Evolutionary conservation across 2,888 invertebrate species (phyloP).

Genomic region (Atrina japonica): DNA sequence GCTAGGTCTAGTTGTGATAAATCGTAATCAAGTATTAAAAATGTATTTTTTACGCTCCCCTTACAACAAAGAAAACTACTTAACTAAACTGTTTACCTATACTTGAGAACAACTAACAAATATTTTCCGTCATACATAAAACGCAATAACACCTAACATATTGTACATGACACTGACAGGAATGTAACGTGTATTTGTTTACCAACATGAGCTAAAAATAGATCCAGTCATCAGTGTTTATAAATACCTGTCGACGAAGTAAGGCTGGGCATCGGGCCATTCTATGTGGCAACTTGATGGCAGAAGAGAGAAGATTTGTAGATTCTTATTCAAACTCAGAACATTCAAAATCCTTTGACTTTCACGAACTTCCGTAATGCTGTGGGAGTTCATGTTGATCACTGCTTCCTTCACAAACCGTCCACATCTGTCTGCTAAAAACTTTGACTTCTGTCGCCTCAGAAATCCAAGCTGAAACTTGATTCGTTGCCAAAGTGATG

Average conservation of each 20-base stretch:
- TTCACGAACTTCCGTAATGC: conserved; percentile 72
- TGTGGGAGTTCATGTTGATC: conserved; percentile 76
- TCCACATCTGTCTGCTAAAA: conserved; percentile 76
- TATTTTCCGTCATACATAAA: no score
- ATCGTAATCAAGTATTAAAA: no score
- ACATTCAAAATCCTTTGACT: conserved; percentile 70
- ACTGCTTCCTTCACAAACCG: conserved; percentile 76
- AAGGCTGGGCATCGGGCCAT: conserved; percentile 84
- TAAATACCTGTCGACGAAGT: conserved; percentile 66
- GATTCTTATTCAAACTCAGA: conserved; percentile 74
- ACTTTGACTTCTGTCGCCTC: conserved; percentile 69
- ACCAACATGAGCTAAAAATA: conserved; percentile 29
- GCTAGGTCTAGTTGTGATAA: no score
- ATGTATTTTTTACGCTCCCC: no score
- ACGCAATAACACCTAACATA: no score
- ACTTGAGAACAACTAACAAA: no score
- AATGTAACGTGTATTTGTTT: conserved; percentile 30
- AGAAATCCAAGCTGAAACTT: conserved; percentile 60
- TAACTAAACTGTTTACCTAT: no score
- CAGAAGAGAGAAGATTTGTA: conserved; percentile 74
- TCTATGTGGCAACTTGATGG: conserved; percentile 79
- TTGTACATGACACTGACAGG: no score
- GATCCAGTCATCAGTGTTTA: conserved; percentile 8
- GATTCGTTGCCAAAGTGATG: conserved; percentile 75
- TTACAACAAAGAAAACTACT: no score